Conservation (phyloP, 2,888 invertebrate species). For the Steinernema scapterisci region DNA sequence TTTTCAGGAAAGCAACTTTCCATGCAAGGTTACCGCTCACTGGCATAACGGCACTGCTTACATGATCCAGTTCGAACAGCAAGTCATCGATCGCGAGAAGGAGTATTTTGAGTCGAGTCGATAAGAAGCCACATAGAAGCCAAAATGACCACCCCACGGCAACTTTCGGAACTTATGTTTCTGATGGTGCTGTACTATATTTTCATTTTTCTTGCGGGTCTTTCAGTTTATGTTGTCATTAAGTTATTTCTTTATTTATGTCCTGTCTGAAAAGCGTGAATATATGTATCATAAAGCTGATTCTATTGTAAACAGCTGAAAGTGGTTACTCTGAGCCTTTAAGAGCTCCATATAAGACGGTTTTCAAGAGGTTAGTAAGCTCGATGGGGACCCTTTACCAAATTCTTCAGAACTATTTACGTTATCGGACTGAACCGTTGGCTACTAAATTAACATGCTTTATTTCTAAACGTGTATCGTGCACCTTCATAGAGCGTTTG, state of each 20-base stretch:
- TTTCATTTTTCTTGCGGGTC: constrained; percentile 8
- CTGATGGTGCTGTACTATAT: constrained; percentile 16
- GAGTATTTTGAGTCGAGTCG: constrained; percentile 38
- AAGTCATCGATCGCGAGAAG: constrained; percentile 64
- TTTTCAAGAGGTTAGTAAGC: too few relatives aligned
- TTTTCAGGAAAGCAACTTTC: constrained; percentile 75
- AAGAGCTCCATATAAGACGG: too few relatives aligned
- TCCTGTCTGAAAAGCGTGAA: neutral
- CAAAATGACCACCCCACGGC: constrained; percentile 11
- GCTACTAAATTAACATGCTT: too few relatives aligned
- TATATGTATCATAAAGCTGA: neutral
- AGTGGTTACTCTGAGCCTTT: too few relatives aligned
- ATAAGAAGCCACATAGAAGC: neutral
- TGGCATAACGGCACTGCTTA: constrained; percentile 99
- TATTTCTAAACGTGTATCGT: too few relatives aligned
- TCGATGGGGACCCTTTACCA: too few relatives aligned
- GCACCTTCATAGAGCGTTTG: too few relatives aligned
- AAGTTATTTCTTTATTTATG: constrained; percentile 2
- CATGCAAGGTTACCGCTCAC: constrained; percentile 95
- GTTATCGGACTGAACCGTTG: too few relatives aligned
- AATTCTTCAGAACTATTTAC: too few relatives aligned
- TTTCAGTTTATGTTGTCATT: neutral
- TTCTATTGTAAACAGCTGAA: too few relatives aligned
- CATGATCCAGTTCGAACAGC: constrained; percentile 76
- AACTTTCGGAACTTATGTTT: constrained; percentile 20